Percentiles rank a stretch among this genome's conserved stretches.
Conservation (phyloP, 2,113 vertebrate genomes). For the Condylura cristata region DNA sequence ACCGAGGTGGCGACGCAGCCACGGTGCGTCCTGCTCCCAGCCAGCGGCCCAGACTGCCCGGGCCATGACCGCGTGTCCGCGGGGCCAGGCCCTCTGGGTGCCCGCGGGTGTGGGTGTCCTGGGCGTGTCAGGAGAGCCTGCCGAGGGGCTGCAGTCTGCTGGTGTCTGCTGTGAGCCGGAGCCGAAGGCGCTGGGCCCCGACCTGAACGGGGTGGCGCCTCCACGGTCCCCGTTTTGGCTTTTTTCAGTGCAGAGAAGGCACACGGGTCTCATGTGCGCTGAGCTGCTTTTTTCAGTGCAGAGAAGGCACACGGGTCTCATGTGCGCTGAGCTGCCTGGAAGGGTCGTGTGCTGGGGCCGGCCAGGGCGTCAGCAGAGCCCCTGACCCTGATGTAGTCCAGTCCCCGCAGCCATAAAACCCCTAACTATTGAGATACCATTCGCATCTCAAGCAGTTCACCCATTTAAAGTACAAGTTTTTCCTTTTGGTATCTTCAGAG, state of each 20-base stretch:
- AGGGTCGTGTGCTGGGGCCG: no score
- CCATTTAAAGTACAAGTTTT: fast-evolving
- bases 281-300: no score
- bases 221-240: neutral
- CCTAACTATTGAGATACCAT: neutral
- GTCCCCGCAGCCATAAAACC: neutral
- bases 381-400: fast-evolving
- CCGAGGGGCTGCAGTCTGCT: no score
- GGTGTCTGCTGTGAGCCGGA: neutral
- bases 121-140: no score
- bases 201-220: fast-evolving
- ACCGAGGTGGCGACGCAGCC: no score
- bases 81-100: no score
- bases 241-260: neutral
- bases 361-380: no score
- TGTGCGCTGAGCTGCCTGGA: neutral
- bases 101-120: no score
- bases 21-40: no score
- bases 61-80: no score
- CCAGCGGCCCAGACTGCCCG: no score
- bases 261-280: fast-evolving
- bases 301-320: neutral
- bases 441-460: fast-evolving
- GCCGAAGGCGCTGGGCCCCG: neutral
- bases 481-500: neutral